A percentile compares a stretch with the other conserved stretches of the same genome.
phyloP scores from a whole-genome alignment of 2,113 vertebrate genomes.

The Ptilorrhoa leucosticta region DNA sequence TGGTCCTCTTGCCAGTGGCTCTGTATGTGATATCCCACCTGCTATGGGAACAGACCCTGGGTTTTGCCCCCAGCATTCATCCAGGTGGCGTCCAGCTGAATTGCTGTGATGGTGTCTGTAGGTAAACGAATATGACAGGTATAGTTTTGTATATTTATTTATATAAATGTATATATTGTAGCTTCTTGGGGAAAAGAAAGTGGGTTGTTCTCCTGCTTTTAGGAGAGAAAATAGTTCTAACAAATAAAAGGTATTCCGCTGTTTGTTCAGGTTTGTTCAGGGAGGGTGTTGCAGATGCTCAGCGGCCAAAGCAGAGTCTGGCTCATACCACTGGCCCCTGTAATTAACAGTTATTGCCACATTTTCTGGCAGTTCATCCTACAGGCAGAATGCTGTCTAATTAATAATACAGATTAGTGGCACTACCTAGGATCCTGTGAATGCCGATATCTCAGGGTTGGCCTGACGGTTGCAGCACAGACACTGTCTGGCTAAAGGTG shows the following conservation, averaged over 20 bases:
- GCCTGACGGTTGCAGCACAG: fast-evolving
- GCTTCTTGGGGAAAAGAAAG: background rate
- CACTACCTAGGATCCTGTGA: background rate
- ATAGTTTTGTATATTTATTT: background rate
- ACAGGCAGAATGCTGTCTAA: background rate
- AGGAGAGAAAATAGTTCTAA: background rate
- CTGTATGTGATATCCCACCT: fast-evolving
- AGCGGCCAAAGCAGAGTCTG: background rate
- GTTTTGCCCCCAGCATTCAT: background rate
- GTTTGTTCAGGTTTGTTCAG: background rate
- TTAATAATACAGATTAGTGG: background rate
- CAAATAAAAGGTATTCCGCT: background rate
- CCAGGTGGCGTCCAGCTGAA: background rate
- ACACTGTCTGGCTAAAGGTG: background rate
- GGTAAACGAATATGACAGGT: too few relatives aligned
- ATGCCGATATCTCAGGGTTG: fast-evolving
- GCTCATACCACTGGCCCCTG: fast-evolving
- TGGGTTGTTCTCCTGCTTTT: background rate
- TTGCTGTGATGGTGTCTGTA: background rate
- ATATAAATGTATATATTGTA: background rate
- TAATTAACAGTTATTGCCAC: background rate
- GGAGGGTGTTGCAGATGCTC: background rate
- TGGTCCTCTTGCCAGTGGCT: too few relatives aligned
- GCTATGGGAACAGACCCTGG: background rate
- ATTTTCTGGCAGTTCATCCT: background rate